Evolutionary conservation across 2,888 invertebrate genomes (phyloP), one percentile per base, ranked within the genome.

Genomic region (Scaptomyza tumidula): DNA sequence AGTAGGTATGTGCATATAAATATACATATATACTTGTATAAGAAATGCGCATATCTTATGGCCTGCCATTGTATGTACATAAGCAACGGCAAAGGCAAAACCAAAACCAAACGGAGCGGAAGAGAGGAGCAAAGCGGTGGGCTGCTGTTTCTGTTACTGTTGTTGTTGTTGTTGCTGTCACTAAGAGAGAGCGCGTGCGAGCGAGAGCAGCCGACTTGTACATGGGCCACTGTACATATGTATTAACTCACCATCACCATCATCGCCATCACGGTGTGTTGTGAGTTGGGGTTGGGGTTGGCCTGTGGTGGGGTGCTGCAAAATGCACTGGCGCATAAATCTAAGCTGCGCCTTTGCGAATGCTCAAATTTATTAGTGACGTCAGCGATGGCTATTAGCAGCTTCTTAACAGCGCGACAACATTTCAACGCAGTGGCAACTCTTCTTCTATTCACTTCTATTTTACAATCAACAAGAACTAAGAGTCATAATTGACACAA

Each of bases 21-120:
- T 7, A 10, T 60, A 63, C 48, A 65, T 52, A 71, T 55, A 69
- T 71, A 72, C 77, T 68, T 29, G 79, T 82, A 84, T 83, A 83
- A 83, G 86, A 83, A 83, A 83, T 83, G 83, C 83, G 83, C 83
- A 83, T 83, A 83, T 83, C 83, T 83, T 83, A 83, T 84, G 81
- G 81, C 81, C 71, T 79, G 71, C 86, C 69, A 78, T 77, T 83
- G 84, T 80, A 80, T 62, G 69, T 75, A 76, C 77, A 75, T 75
- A 75, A 71, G 75, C 71, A 67, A 59, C 55, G 55, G 41, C 70
- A 62, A n/a, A n/a, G n/a, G n/a, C n/a, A n/a, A n/a, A n/a, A n/a
- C n/a, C n/a, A n/a, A 64, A 75, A 71, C 45, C 68, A 52, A 75
- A 72, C 71, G 71, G 6, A 61, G 71, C 66, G 61, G 61, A 57